Percentiles rank a stretch among this genome's conserved stretches.
phyloP scores from a whole-genome alignment of 2,797 vertebrate genomes.

The Spinibarbus caldwelli region DNA sequence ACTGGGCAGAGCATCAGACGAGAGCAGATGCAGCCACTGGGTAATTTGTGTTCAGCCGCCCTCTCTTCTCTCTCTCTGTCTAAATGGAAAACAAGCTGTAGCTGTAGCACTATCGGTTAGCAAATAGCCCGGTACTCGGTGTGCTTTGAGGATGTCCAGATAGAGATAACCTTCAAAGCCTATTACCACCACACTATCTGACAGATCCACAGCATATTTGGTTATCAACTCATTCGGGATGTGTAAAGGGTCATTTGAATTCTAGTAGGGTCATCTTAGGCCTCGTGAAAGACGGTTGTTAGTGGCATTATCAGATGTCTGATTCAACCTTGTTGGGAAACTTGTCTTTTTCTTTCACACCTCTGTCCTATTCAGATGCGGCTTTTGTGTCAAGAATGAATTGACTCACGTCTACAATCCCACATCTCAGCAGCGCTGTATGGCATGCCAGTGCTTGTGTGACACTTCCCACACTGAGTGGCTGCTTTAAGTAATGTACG shows the following conservation, averaged over 20 bases:
- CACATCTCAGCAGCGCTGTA: background rate
- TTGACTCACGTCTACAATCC: background rate
- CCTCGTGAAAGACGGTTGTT: constrained; percentile 27
- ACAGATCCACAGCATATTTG: constrained; percentile 29
- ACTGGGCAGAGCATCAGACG: constrained; percentile 21
- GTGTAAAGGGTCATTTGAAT: constrained; percentile 28
- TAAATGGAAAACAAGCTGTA: constrained; percentile 57
- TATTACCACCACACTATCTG: constrained; percentile 44
- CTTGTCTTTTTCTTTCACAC: background rate
- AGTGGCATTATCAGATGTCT: constrained; percentile 35
- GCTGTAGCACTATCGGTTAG: constrained; percentile 16
- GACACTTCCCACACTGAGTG: constrained; percentile 35
- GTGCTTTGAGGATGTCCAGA: constrained; percentile 42
- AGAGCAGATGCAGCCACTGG: constrained; percentile 44
- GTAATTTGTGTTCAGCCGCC: constrained; percentile 57
- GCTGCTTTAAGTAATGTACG: constrained; percentile 10
- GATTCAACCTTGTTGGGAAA: constrained; percentile 26
- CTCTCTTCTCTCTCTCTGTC: constrained; percentile 18
- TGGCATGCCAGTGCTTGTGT: constrained; percentile 1
- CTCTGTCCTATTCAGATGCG: background rate
- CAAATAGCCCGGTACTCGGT: constrained; percentile 44
- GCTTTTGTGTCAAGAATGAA: constrained; percentile 26
- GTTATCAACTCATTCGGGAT: constrained; percentile 25
- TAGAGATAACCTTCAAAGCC: constrained; percentile 55
- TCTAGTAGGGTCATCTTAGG: constrained; percentile 12